These are phyloP conservation scores for Tholera decimalis DNA, from an alignment of 2,888 invertebrate genomes.

Conservation along the genomic window DNA sequence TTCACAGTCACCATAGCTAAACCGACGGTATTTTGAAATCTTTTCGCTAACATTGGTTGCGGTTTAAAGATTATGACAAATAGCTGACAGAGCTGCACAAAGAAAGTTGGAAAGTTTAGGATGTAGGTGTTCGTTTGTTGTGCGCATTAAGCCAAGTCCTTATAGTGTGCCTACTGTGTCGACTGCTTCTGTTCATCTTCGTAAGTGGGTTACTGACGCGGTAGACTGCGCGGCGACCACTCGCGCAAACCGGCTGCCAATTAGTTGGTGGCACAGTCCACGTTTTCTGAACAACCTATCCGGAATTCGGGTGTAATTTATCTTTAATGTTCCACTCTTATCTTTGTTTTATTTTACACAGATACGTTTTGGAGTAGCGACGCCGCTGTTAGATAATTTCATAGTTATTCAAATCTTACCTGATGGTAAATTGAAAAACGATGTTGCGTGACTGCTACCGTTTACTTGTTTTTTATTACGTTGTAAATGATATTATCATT, in stretches of 20 bases:
- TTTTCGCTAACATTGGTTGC: conserved; percentile 51
- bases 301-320: conserved; percentile 58
- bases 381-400: conserved; percentile 60
- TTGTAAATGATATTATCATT: conserved; percentile 64
- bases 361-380: conserved; percentile 43
- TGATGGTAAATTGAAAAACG: conserved; percentile 62
- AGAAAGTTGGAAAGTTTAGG: conserved; percentile 67
- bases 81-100: conserved; percentile 37
- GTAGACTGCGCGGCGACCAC: conserved; percentile 83
- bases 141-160: conserved; percentile 63
- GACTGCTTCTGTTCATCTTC: conserved; percentile 67
- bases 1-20: conserved; percentile 48
- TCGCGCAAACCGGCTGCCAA: conserved; percentile 77
- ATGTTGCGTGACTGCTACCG: conserved; percentile 75
- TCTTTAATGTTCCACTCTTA: conserved; percentile 48
- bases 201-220: conserved; percentile 78
- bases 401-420: conserved; percentile 66
- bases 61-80: conserved; percentile 47
- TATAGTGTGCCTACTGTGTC: conserved; percentile 58
- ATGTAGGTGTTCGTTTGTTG: conserved; percentile 61
- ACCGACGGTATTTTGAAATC: conserved; percentile 43
- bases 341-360: conserved; percentile 54
- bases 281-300: conserved; percentile 53
- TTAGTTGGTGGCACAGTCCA: conserved; percentile 66
- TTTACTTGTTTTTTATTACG: conserved; percentile 66